A percentile compares a stretch with the other conserved stretches of the same genome.
Evolutionary conservation across 2,888 invertebrate genomes (phyloP).

Genomic region (Apotomis capreana): DNA sequence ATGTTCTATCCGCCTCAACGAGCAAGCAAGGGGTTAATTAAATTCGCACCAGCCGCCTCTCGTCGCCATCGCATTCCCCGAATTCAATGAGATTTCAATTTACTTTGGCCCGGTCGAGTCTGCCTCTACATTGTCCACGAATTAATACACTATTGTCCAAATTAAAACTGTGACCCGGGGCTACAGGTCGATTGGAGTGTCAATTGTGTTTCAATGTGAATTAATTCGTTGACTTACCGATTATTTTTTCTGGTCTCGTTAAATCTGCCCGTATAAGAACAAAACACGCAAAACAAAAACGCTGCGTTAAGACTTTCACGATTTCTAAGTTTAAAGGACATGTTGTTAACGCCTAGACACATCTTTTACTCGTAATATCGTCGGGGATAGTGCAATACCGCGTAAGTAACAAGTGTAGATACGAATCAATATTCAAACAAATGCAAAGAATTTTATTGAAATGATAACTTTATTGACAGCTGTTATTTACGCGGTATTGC

Average conservation of each 20-base stretch:
- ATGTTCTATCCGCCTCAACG: constrained; percentile 65
- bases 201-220: constrained; percentile 36
- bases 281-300: no score
- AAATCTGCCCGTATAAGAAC: not conserved
- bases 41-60: constrained; percentile 80
- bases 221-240: constrained; percentile 9
- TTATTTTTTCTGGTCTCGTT: not conserved
- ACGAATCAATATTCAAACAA: no score
- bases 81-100: constrained; percentile 83
- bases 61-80: constrained; percentile 78
- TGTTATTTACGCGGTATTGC: no score
- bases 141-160: constrained; percentile 66
- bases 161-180: constrained; percentile 53
- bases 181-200: constrained; percentile 36
- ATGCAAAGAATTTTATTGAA: no score
- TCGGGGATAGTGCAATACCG: no score
- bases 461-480: no score
- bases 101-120: constrained; percentile 74
- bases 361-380: no score
- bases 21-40: constrained; percentile 81
- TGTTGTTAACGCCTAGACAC: no score
- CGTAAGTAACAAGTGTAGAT: no score
- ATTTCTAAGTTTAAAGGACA: no score
- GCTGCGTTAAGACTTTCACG: not conserved
- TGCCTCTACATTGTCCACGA: constrained; percentile 63